Conservation (phyloP, 2,888 invertebrate species). For the Lepeophtheirus nordmannii region DNA sequence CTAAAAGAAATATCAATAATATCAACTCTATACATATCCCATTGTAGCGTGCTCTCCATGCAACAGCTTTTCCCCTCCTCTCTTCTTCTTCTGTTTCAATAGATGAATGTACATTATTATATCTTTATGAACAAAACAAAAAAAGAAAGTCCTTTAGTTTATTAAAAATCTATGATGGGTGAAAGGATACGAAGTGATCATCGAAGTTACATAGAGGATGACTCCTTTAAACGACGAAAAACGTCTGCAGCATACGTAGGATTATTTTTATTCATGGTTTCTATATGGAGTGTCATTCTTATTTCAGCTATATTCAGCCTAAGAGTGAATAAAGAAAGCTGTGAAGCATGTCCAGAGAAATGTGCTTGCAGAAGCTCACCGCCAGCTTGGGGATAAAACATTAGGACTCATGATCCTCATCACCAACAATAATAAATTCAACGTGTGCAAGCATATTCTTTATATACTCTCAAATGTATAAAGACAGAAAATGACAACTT, state of each 20-base stretch:
- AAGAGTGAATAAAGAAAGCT: slow-evolving; percentile 8
- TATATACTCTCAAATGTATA: background rate
- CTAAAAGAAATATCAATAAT: too few species aligned
- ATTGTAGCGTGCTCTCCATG: too few species aligned
- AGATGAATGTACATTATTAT: too few species aligned
- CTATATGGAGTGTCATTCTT: slow-evolving; percentile 10
- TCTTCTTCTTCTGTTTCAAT: too few species aligned
- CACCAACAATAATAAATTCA: background rate
- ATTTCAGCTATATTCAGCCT: slow-evolving; percentile 9
- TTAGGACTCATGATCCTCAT: background rate
- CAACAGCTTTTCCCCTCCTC: too few species aligned
- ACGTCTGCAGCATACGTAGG: background rate
- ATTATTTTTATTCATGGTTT: slow-evolving; percentile 4
- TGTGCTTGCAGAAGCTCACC: slow-evolving; percentile 3
- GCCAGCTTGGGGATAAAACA: slow-evolving; percentile 13
- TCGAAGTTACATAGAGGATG: too few species aligned
- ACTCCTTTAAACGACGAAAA: too few species aligned
- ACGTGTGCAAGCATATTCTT: background rate
- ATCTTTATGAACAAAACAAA: too few species aligned
- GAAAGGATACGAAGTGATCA: too few species aligned
- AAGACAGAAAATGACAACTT: background rate
- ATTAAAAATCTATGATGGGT: too few species aligned
- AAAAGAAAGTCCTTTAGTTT: too few species aligned
- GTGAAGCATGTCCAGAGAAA: slow-evolving; percentile 4
- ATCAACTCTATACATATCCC: too few species aligned